phyloP scores from a whole-genome alignment of 2,888 invertebrate species.

The Choreutis nemorana region DNA sequence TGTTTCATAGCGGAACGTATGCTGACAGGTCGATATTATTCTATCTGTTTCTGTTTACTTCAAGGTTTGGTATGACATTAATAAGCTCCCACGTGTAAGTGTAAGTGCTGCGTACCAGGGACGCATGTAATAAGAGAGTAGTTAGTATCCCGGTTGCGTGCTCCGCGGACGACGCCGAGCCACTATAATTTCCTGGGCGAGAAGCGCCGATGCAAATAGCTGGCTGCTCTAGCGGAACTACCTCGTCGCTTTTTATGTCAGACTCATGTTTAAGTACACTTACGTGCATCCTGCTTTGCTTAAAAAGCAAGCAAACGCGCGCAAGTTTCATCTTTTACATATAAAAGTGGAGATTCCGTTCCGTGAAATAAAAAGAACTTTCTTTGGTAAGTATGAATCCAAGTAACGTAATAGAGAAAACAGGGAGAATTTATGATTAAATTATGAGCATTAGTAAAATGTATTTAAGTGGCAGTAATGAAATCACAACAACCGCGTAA shows the following conservation, averaged over 20 bases:
- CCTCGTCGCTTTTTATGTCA: constrained; percentile 10
- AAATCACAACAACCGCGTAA: constrained; percentile 7
- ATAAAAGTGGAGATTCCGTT: no score
- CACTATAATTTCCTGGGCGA: constrained; percentile 30
- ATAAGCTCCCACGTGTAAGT: no score
- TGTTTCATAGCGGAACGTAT: constrained; percentile 1
- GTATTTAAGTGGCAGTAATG: background rate
- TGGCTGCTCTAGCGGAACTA: constrained; percentile 23
- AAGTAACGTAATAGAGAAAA: no score
- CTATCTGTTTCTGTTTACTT: no score
- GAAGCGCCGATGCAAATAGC: constrained; percentile 32
- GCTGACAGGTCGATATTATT: background rate
- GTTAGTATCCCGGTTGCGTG: constrained; percentile 20
- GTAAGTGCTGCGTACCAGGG: no score
- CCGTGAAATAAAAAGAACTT: no score
- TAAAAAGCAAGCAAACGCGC: no score
- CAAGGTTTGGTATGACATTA: no score
- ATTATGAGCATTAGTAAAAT: no score
- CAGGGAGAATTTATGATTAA: no score
- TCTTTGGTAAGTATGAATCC: no score
- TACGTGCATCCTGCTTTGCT: constrained; percentile 9
- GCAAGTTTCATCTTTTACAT: no score
- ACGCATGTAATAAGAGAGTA: constrained; percentile 5
- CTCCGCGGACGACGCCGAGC: constrained; percentile 13
- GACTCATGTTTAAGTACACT: constrained; percentile 11